Evolutionary conservation across 2,113 vertebrate species (phyloP), one percentile per base, ranked within the genome.

Genomic region (Callopanchax toddi): DNA sequence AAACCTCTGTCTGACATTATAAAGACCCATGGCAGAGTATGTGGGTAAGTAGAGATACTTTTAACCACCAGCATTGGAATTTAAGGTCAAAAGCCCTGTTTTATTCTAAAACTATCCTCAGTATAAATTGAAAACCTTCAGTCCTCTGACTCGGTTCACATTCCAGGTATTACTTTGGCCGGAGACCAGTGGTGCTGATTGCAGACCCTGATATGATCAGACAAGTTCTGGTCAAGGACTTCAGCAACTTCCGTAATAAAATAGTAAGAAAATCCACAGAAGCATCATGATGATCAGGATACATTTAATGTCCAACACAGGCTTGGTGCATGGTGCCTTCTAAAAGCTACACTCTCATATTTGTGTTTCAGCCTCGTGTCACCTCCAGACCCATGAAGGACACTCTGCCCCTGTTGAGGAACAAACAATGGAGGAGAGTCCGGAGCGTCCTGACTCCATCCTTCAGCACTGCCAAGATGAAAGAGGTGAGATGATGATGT

Each of bases 161-260:
- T 72, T 63, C 77, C 70, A 98, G 96, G 46, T 99, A 98, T 83
- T 99, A 99, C 56, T 86, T 99, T 67, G 87, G 80, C 8, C 80
- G 80, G 17, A 83, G 56, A 62, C 63, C 87, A 1, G 72, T 89
- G 49, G 86, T 89, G 45, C 72, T 89, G 50, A 20, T 89, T 1
- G 87, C 87, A 0, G 87, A 89, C 57, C 87, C 87, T 16, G 87
- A 87, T 46, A 94, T 98, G 91, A 94, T 99, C 58, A 87, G 91
- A 81, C 90, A 95, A 71, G 90, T 98, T 85, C 81, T 99, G 90
- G 94, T 95, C 71, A 93, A 93, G 78, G 91, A 97, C 48, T 99
- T 99, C 89, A 83, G 51, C 66, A 97, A 90, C 74, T 99, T 99
- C 71, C 89, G 91, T 29, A 98, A 98, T 87, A 92, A 97, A 92